These are phyloP conservation scores for Catocala nupta DNA, from an alignment of 2,888 invertebrate genomes.

Conservation along the genomic window DNA sequence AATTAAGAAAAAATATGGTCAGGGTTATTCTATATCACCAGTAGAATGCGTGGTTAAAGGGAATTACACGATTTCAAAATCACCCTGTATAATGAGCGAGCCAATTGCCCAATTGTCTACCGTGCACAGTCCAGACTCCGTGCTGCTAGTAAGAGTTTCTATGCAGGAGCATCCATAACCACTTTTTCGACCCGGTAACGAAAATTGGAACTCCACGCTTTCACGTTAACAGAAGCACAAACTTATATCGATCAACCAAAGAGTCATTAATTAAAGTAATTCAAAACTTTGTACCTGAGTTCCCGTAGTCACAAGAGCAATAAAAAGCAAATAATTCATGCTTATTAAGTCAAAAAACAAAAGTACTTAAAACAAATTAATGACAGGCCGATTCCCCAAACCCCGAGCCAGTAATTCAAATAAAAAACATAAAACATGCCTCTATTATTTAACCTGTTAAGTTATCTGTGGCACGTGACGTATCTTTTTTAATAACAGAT, in stretches of 20 bases:
- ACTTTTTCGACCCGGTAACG: too few species aligned
- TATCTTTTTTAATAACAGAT: constrained; percentile 28
- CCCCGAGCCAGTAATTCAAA: constrained; percentile 9
- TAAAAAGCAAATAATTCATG: constrained; percentile 25
- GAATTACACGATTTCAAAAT: too few species aligned
- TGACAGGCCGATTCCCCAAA: background rate
- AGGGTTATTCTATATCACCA: too few species aligned
- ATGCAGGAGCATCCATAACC: too few species aligned
- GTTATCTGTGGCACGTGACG: constrained; percentile 43
- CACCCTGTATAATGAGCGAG: too few species aligned
- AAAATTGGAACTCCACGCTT: too few species aligned
- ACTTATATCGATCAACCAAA: background rate
- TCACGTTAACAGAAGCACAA: background rate
- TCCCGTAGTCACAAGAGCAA: constrained; percentile 9
- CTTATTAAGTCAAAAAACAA: background rate
- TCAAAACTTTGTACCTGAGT: constrained; percentile 25
- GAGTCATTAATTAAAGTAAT: background rate
- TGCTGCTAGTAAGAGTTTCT: too few species aligned
- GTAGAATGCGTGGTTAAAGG: too few species aligned
- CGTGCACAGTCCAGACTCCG: too few species aligned
- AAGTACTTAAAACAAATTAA: background rate
- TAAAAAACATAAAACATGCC: constrained; percentile 15
- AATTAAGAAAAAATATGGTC: too few species aligned
- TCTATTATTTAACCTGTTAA: constrained; percentile 37
- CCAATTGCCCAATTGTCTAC: too few species aligned